Evolutionary conservation across 2,113 vertebrate species (phyloP), one percentile per base, ranked within the genome.

Genomic region (Clarias magur): DNA sequence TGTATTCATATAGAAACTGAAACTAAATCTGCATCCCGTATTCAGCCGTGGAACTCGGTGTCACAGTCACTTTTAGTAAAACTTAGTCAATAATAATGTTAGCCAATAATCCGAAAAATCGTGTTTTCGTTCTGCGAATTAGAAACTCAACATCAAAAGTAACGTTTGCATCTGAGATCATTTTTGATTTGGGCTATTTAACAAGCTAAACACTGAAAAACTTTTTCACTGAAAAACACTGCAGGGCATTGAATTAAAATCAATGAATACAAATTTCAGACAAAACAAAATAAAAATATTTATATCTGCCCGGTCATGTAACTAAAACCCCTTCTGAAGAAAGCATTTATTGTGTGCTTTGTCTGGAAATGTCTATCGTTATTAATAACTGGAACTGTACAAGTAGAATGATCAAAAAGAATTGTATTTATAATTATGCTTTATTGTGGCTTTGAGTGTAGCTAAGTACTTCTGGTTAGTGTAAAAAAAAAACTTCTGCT

Each of bases 401-500:
- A 79, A 53, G 34, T 10, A 21, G 17, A 19, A 21, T 12, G 19
- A 73, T 21, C 21, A 53, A 76, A 53, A 76, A 53, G 1, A 53
- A 76, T n/a, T 76, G 23, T 53, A 76, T 83, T 38, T 34, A 30
- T n/a, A 70, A 48, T 48, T 48, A 67, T 13, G n/a, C 13, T 42
- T 11, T 1, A 3, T 38, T 57, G 53, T 68, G 67, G 65, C 53
- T 85, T 67, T 9, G 4, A 21, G 8, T 65, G 16, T 60, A 73
- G 53, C 9, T 38, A 48, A 19, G 72, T 65, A 34, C 65, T 85
- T 62, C 8, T 79, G 72, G 83, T 62, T 48, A 12, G 13, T 34
- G 56, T 25, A 85, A 48, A 59, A 75, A 63, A 75, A 60, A 76
- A 34, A 60, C 68, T 73, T 84, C 67, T 84, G 68, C 67, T 84